Evolutionary conservation across 2,888 invertebrate species (phyloP).

Genomic region (Catocala sponsa): DNA sequence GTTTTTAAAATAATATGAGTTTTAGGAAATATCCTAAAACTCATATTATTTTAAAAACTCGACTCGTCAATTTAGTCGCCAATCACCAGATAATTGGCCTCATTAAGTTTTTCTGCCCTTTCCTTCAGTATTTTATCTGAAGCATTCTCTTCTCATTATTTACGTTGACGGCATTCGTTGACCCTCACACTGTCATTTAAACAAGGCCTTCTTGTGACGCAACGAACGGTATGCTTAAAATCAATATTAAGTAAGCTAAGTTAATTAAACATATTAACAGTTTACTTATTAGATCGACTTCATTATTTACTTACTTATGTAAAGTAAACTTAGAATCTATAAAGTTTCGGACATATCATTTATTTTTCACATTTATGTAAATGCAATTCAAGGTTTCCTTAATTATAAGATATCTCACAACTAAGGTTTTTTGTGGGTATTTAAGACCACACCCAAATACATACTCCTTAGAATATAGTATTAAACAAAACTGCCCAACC

Average conservation of each 20-base stretch:
- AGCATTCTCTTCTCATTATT: conserved; percentile 39
- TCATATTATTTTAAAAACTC: not conserved
- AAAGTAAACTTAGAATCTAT: too few relatives aligned
- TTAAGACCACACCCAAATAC: too few relatives aligned
- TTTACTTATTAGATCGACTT: too few relatives aligned
- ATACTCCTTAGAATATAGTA: too few relatives aligned
- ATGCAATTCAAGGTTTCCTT: too few relatives aligned
- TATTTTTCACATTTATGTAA: too few relatives aligned
- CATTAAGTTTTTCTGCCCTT: conserved; percentile 14
- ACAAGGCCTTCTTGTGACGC: conserved; percentile 40
- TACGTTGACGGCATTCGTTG: conserved; percentile 36
- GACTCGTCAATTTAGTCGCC: conserved; percentile 4
- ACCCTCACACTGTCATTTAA: conserved; percentile 30
- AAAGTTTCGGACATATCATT: too few relatives aligned
- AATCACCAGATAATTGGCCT: not conserved
- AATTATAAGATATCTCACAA: too few relatives aligned
- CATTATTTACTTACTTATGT: too few relatives aligned
- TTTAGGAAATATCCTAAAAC: not conserved
- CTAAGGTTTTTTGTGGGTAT: too few relatives aligned
- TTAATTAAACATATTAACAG: conserved; percentile 32
- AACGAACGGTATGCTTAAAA: conserved; percentile 35
- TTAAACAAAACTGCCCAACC: too few relatives aligned
- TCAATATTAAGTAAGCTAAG: conserved; percentile 42
- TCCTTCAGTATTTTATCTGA: conserved; percentile 15
- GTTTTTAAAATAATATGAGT: too few relatives aligned